Evolutionary conservation across 2,113 vertebrate species (phyloP).

Genomic region (Lepus europaeus): DNA sequence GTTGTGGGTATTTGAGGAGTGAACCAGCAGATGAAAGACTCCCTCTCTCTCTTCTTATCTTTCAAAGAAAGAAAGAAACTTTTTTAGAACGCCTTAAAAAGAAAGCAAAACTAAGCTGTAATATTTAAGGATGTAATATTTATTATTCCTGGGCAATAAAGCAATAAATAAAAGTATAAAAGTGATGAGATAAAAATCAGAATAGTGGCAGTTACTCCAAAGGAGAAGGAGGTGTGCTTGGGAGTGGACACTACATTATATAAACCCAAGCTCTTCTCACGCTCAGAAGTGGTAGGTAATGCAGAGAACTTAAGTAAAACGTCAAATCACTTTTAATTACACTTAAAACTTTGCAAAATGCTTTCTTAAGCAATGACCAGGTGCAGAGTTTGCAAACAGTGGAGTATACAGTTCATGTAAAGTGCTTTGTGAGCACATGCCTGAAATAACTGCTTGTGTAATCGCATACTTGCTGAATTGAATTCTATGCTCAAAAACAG

Average conservation of each 20-base stretch:
- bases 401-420: neutral
- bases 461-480: neutral
- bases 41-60: no score
- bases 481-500: neutral
- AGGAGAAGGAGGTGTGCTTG: no score
- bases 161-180: neutral
- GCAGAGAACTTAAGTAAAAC: neutral
- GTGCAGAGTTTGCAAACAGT: neutral
- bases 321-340: neutral
- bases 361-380: constrained; percentile 19
- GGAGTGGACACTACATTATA: neutral
- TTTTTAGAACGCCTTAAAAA: neutral
- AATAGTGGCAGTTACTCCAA: neutral
- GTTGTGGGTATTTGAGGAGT: no score
- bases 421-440: constrained; percentile 39
- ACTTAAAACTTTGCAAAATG: constrained; percentile 34
- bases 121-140: neutral
- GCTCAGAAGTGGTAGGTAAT: neutral
- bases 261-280: neutral
- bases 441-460: neutral
- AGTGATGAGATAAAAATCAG: neutral
- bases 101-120: neutral
- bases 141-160: neutral
- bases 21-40: no score
- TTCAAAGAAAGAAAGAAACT: no score